Base-by-base conservation (phyloP, 2,113 vertebrate genomes). In the Osmerus mordax region DNA sequence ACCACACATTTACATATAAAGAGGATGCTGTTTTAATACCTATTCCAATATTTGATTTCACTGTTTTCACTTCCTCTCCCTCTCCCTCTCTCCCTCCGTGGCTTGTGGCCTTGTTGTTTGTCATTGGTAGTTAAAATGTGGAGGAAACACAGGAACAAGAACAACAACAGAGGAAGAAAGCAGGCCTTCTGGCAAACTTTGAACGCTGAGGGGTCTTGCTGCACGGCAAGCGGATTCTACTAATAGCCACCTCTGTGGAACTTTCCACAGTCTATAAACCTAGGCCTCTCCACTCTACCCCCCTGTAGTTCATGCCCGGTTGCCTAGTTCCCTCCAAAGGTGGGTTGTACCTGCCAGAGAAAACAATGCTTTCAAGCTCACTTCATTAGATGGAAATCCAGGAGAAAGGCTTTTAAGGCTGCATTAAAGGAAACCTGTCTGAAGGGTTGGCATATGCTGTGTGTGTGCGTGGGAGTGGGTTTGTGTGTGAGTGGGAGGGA, bases 1-100 rank as follows among this genome's bases (percentile, higher is more conserved):
- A 85, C 67, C 81, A 79, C 68, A 78, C 67, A 88, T 89, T 88
- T 89, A 77, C 78, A 87, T 88, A 86, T 67, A 86, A 85, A 86
- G 67, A 82, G 71, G 52, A 4, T 59, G 2, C 51, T 74, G 76
- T 78, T 76, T 82, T 85, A 81, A 76, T 53, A 79, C 67, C 47
- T 69, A 62, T 53, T 70, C 61, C 67, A 70, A 32, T 77, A 72
- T 78, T 79, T 81, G 41, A 72, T 74, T 80, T 77, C 71, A 71
- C 74, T 54, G 71, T 80, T 21, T 21, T 21, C 21, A 18, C 25
- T 41, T 61, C 32, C 25, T 62, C 54, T 25, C 28, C 32, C 25
- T 62, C 54, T 25, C 28, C 19, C n/a, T 19, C 64, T 28, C 32
- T 36, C 8, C 21, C 41, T 60, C 56, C 47, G 3, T 61, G n/a